These are phyloP conservation scores for Yponomeuta malinellus DNA, from an alignment of 2,888 invertebrate genomes.

Conservation along the genomic window DNA sequence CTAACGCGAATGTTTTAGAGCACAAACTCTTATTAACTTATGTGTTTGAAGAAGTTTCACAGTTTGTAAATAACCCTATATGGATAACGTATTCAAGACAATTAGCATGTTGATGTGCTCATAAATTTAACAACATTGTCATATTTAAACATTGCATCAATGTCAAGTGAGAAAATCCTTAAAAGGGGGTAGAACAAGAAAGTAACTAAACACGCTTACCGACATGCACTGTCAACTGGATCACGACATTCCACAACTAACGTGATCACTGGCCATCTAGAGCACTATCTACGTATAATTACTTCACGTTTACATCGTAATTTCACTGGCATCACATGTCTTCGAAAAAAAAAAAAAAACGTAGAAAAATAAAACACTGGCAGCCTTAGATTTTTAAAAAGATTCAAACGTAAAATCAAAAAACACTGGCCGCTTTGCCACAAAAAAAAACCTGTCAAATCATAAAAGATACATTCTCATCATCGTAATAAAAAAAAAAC, in stretches of 20 bases:
- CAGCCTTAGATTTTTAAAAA: not conserved
- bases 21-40: too few species aligned
- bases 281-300: slow-evolving; percentile 13
- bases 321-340: slow-evolving; percentile 4
- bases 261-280: slow-evolving; percentile 15
- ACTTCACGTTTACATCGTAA: slow-evolving; percentile 9
- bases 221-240: slow-evolving; percentile 6
- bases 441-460: not conserved
- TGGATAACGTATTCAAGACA: not conserved
- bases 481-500: slow-evolving; percentile 2
- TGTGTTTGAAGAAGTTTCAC: too few species aligned
- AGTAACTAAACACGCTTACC: slow-evolving; percentile 10
- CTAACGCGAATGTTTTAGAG: too few species aligned
- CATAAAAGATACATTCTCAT: too few species aligned
- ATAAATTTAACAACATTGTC: not conserved
- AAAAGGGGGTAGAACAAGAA: slow-evolving; percentile 11
- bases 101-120: not conserved
- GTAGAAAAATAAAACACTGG: slow-evolving; percentile 9
- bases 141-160: not conserved
- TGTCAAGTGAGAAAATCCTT: not conserved
- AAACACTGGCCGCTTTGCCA: not conserved
- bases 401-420: not conserved
- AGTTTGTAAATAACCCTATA: too few species aligned
- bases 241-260: slow-evolving; percentile 9
- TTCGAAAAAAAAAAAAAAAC: not conserved